These are phyloP conservation scores for Oreotragus oreotragus DNA, from an alignment of 2,113 vertebrate genomes.

Conservation along the genomic window DNA sequence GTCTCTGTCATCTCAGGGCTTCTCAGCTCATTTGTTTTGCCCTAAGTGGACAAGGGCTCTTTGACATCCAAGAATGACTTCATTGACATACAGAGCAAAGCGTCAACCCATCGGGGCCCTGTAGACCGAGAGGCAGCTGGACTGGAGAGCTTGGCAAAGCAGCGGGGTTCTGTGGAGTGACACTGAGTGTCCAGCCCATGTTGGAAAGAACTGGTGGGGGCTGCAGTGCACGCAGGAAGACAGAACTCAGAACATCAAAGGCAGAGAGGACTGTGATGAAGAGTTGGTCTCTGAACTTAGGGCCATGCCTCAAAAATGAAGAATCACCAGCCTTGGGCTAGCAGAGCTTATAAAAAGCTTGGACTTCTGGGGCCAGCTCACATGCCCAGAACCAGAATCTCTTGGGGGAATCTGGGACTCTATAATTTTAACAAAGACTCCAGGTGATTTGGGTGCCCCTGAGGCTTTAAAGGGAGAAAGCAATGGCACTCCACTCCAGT, in stretches of 20 bases:
- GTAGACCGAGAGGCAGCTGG: neutral
- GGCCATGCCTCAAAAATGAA: neutral
- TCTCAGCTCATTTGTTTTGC: slow-evolving; percentile 47
- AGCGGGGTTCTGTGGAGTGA: neutral
- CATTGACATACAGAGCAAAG: neutral
- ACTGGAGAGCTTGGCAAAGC: neutral
- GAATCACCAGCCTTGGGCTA: neutral
- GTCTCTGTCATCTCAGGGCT: slow-evolving; percentile 31
- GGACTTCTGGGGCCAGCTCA: neutral
- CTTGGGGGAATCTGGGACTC: neutral
- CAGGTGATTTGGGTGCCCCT: neutral
- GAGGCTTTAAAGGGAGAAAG: too few relatives aligned
- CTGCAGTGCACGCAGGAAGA: neutral
- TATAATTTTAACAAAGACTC: neutral
- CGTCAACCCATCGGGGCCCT: neutral
- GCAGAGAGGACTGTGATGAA: fast-evolving
- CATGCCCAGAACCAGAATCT: neutral
- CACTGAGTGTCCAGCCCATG: neutral
- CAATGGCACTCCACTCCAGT: too few relatives aligned
- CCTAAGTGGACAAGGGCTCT: slow-evolving; percentile 51
- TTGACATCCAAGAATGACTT: slow-evolving; percentile 40
- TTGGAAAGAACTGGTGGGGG: neutral
- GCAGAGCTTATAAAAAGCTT: neutral
- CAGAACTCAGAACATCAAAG: neutral
- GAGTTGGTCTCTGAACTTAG: neutral